Conservation (phyloP, 2,113 vertebrate genomes). For the Mormoops blainvillei region DNA sequence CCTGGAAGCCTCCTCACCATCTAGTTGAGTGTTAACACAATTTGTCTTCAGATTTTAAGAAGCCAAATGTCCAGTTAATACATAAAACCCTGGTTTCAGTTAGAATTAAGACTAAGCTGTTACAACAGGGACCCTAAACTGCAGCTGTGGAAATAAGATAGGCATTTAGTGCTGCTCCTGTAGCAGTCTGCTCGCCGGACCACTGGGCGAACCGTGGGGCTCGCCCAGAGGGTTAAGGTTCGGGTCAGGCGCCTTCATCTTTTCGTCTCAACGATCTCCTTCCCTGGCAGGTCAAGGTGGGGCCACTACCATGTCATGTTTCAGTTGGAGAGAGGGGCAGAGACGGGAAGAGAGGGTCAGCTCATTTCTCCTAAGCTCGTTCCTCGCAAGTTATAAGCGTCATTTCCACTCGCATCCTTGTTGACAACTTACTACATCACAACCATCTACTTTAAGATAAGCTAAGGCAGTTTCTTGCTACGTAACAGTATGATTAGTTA, state of each 20-base stretch:
- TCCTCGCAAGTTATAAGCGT: not conserved
- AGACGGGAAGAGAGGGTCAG: not conserved
- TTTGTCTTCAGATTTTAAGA: not conserved
- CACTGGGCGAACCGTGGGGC: not conserved
- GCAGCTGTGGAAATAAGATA: not conserved
- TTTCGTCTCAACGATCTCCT: not conserved
- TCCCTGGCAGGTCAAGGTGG: not conserved
- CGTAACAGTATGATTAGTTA: not conserved
- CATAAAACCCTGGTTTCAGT: not conserved
- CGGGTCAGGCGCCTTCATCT: not conserved
- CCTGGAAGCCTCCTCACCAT: not conserved
- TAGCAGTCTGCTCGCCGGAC: not conserved
- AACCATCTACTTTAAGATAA: not conserved
- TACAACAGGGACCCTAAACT: not conserved
- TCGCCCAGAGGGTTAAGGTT: no score
- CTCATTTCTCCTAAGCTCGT: not conserved
- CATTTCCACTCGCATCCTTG: not conserved
- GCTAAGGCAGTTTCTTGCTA: not conserved
- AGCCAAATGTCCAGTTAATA: not conserved
- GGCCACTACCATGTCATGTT: not conserved
- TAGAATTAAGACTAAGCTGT: not conserved
- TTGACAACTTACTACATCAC: not conserved
- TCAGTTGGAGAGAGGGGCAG: not conserved
- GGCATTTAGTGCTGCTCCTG: not conserved
- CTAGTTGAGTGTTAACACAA: not conserved